Evolutionary conservation across 2,888 invertebrate genomes (phyloP).

Genomic region (Pecten maximus): DNA sequence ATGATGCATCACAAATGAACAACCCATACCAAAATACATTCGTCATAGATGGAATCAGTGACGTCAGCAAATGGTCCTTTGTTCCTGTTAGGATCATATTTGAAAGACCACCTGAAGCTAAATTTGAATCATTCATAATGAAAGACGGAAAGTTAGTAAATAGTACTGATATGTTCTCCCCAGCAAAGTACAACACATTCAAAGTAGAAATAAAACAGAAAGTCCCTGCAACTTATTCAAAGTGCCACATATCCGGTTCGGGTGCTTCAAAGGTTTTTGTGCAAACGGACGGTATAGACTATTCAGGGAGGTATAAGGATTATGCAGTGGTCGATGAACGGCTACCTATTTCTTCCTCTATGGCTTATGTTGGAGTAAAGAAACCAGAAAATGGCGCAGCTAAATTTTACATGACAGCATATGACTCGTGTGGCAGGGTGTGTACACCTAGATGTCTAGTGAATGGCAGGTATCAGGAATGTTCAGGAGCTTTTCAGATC

Average conservation of each 20-base stretch:
- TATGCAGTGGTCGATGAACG: conserved; percentile 67
- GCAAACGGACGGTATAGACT: conserved; percentile 70
- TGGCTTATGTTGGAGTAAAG: conserved; percentile 68
- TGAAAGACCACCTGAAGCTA: conserved; percentile 59
- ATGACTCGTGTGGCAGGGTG: conserved; percentile 42
- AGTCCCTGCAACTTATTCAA: conserved; percentile 13
- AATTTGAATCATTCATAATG: conserved; percentile 56
- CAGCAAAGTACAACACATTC: conserved; percentile 52
- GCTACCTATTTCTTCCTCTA: conserved; percentile 63
- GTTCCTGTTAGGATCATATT: conserved; percentile 65
- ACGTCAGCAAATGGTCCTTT: conserved; percentile 67
- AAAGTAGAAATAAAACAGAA: conserved; percentile 36
- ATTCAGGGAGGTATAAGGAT: conserved; percentile 70
- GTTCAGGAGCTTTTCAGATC: conserved; percentile 37
- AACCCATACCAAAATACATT: conserved; percentile 65
- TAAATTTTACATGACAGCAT: conserved; percentile 40
- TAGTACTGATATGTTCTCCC: conserved; percentile 60
- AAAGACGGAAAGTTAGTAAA: conserved; percentile 50
- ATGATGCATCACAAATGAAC: conserved; percentile 38
- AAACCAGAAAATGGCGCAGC: conserved; percentile 47
- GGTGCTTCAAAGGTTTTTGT: conserved; percentile 63
- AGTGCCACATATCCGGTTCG: conserved; percentile 39
- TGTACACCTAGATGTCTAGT: conserved; percentile 43
- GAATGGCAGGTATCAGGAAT: conserved; percentile 27
- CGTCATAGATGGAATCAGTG: conserved; percentile 64